Conservation (phyloP, 2,113 vertebrate species). For the Cinclus mexicanus region DNA sequence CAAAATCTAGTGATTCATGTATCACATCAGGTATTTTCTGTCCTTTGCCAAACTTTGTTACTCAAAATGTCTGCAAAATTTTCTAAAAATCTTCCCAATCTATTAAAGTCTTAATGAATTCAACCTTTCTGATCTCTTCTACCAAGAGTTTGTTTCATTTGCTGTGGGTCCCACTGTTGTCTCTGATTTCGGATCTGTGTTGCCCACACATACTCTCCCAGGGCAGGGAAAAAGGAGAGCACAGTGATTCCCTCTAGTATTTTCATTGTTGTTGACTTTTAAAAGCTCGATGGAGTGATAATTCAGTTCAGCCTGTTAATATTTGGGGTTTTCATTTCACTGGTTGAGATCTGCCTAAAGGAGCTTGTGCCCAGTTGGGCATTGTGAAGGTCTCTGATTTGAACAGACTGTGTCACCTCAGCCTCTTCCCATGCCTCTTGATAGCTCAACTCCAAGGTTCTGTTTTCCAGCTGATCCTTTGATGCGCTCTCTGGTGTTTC, state of each 20-base stretch:
- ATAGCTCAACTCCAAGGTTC: background rate
- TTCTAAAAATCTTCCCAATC: background rate
- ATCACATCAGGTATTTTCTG: background rate
- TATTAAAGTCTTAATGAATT: background rate
- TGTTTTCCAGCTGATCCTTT: background rate
- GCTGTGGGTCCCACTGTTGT: background rate
- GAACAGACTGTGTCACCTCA: background rate
- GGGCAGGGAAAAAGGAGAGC: background rate
- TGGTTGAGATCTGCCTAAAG: background rate
- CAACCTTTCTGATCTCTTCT: background rate
- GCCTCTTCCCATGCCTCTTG: background rate
- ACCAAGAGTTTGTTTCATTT: background rate
- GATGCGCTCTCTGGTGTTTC: background rate
- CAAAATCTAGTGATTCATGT: background rate
- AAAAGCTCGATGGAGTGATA: background rate
- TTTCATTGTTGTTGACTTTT: background rate
- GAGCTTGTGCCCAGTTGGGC: background rate
- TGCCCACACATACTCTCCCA: background rate
- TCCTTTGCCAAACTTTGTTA: background rate
- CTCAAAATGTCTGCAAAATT: background rate
- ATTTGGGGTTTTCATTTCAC: background rate
- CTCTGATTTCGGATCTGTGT: background rate
- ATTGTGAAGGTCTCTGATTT: background rate
- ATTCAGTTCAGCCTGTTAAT: background rate
- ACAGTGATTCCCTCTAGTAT: background rate